Evolutionary conservation across 35 echinoderm and acorn worm species (phyloP), one percentile per base, ranked within the genome.

Genomic region (Acanthaster planci): DNA sequence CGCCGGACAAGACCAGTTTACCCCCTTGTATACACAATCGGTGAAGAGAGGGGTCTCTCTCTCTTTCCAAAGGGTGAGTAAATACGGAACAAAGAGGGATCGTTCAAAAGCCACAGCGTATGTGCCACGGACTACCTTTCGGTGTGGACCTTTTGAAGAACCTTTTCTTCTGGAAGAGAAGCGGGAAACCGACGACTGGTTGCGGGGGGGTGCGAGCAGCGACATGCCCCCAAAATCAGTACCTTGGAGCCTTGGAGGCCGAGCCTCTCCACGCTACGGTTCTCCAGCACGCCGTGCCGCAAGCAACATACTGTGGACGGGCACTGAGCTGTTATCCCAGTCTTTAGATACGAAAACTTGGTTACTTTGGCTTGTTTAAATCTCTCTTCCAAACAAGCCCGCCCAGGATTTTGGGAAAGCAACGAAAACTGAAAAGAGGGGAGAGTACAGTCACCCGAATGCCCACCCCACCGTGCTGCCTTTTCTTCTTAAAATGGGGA

Each of bases 321-420:
- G 64, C 64, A 72, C 18, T 27, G 64, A 31, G 26, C 34, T 72
- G 64, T 72, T 31, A 27, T 26, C 64, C 14, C 57, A 72, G 64
- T 72, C 64, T 35, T 72, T 72, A 30, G 64, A 72, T 72, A 72
- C 64, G 19, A 72, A 72, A 72, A 72, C 64, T 72, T 72, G 64
- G 64, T 72, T 72, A 72, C 64, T 72, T 72, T 72, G 64, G 64
- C 64, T 72, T 72, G 64, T 72, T 72, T 72, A 72, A 72, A 72
- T 72, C 64, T 72, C 34, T 36, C 23, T 26, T 34, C 26, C 22
- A 31, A 26, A 72, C 64, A 72, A 72, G 34, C 64, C 64, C 14
- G 10, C 14, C 30, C 7, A 2, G 64, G 64, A 12, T 47, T 47
- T 4, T 47, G 42, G 4, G 12, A 47, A 12, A 4, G 12, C 4